These are phyloP conservation scores for Tetraneura akinire DNA, from an alignment of 1,140 invertebrate species.

Conservation along the genomic window DNA sequence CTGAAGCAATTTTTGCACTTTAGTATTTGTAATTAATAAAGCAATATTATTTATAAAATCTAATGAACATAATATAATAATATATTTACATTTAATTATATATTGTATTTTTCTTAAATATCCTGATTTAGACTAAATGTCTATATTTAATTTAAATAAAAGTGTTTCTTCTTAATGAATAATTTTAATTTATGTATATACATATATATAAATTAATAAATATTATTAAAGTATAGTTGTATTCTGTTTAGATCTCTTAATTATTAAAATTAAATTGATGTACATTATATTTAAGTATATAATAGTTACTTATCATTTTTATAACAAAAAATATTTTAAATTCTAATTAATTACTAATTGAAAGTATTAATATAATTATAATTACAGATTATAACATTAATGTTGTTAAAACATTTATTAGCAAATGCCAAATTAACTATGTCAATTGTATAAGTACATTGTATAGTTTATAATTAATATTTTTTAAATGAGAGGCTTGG, in stretches of 20 bases:
- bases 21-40: not conserved
- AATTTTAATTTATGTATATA: not conserved
- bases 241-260: slow-evolving; percentile 33
- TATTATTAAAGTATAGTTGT: not conserved
- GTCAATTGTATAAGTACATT: too few relatives aligned
- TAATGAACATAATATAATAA: not conserved
- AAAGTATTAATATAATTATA: too few relatives aligned
- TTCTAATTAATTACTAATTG: too few relatives aligned
- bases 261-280: not conserved
- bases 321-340: too few relatives aligned
- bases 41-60: not conserved
- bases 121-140: not conserved
- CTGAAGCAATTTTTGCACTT: not conserved
- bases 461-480: too few relatives aligned
- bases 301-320: too few relatives aligned
- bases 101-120: not conserved
- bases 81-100: not conserved
- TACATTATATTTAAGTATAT: not conserved
- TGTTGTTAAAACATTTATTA: too few relatives aligned
- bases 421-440: too few relatives aligned
- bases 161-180: not conserved
- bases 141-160: not conserved
- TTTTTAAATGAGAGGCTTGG: too few relatives aligned
- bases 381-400: too few relatives aligned
- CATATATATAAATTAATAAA: not conserved